Conservation (phyloP, 2,888 invertebrate species). For the Odontocolon sp. region DNA sequence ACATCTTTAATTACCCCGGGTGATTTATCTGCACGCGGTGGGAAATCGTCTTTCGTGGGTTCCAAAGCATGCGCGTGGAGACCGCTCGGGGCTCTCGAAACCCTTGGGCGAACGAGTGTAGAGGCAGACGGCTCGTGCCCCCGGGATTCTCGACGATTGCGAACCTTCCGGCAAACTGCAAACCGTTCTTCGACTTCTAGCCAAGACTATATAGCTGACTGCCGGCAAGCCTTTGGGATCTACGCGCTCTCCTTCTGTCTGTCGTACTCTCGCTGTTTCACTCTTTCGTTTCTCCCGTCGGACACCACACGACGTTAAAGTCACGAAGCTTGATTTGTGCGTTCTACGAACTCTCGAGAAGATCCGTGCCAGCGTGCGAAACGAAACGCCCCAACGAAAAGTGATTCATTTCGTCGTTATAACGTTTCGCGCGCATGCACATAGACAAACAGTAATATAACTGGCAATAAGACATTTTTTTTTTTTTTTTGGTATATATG, state of each 20-base stretch:
- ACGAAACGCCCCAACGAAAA: constrained; percentile 40
- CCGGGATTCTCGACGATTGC: constrained; percentile 31
- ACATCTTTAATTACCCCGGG: constrained; percentile 74
- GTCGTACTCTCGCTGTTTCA: constrained; percentile 34
- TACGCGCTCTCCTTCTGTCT: constrained; percentile 22
- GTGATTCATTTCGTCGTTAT: constrained; percentile 48
- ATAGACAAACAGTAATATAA: background rate
- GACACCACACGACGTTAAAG: constrained; percentile 54
- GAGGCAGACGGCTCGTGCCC: constrained; percentile 25
- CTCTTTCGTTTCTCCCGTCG: constrained; percentile 33
- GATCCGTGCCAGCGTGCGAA: background rate
- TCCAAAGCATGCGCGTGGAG: constrained; percentile 36
- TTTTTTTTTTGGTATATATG: background rate
- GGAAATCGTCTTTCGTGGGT: constrained; percentile 62
- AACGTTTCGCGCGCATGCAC: constrained; percentile 29
- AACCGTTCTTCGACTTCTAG: constrained; percentile 27
- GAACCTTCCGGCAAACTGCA: constrained; percentile 16
- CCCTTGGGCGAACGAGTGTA: constrained; percentile 24
- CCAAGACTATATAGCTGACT: background rate
- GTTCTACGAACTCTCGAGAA: constrained; percentile 48
- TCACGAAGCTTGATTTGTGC: constrained; percentile 60
- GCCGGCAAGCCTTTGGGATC: constrained; percentile 37
- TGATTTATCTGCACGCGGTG: constrained; percentile 71
- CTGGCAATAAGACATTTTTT: background rate
- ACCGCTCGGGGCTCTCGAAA: constrained; percentile 34